Percentiles rank a stretch among this genome's conserved stretches.
These are phyloP conservation scores for Drosophila oshimai DNA, from an alignment of 1,140 invertebrate genomes.

Conservation along the genomic window DNA sequence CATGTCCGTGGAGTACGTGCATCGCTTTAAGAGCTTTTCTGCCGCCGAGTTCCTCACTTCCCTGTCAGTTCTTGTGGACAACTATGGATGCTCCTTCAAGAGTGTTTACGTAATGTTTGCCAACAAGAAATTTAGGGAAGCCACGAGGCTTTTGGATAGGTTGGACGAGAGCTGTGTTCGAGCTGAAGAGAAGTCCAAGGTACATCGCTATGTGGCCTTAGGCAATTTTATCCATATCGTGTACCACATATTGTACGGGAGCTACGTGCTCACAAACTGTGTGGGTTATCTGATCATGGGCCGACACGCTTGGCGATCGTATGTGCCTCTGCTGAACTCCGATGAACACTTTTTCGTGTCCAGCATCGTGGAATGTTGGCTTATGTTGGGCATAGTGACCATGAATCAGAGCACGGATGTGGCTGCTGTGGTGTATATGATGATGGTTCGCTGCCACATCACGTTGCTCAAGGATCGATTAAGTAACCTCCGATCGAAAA, in stretches of 20 bases:
- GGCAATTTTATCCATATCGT: constrained; percentile 22
- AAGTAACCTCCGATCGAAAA: background rate
- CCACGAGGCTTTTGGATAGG: constrained; percentile 29
- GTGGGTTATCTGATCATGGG: background rate
- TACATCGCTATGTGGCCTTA: constrained; percentile 29
- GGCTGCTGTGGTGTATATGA: constrained; percentile 39
- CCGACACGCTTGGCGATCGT: constrained; percentile 40
- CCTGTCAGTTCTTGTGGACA: constrained; percentile 27
- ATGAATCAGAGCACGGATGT: constrained; percentile 49
- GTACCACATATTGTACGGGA: constrained; percentile 17
- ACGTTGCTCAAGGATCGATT: constrained; percentile 31
- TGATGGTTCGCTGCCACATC: constrained; percentile 34
- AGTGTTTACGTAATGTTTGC: constrained; percentile 14
- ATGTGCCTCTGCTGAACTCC: constrained; percentile 38
- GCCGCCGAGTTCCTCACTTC: constrained; percentile 52
- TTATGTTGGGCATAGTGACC: constrained; percentile 34
- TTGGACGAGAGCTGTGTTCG: constrained; percentile 36
- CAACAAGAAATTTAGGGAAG: constrained; percentile 10
- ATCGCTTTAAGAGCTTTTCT: constrained; percentile 33
- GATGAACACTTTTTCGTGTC: constrained; percentile 18
- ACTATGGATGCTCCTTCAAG: constrained; percentile 43
- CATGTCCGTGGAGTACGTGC: constrained; percentile 24
- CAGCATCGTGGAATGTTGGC: background rate
- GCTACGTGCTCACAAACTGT: constrained; percentile 9
- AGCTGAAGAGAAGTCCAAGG: background rate